These are phyloP conservation scores for Mimas tiliae DNA, from an alignment of 2,888 invertebrate genomes.

Conservation along the genomic window DNA sequence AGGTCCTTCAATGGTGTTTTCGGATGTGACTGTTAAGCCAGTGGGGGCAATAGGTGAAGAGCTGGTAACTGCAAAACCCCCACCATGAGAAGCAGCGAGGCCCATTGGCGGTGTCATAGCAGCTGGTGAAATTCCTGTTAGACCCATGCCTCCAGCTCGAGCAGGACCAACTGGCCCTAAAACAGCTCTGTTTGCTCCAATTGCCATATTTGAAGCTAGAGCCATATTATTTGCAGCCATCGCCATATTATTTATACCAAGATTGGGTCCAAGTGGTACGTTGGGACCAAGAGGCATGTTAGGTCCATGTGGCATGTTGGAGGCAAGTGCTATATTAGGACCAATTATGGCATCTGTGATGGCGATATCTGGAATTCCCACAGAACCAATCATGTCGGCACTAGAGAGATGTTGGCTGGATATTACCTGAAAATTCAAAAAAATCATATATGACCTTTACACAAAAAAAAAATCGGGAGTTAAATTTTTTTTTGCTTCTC, in stretches of 20 bases:
- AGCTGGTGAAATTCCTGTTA: slow-evolving; percentile 16
- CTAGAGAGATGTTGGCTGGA: slow-evolving; percentile 15
- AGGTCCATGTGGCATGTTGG: slow-evolving; percentile 13
- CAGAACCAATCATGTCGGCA: background rate
- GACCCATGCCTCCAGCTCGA: background rate
- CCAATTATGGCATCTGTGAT: slow-evolving; percentile 20
- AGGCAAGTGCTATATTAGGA: background rate
- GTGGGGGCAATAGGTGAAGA: slow-evolving; percentile 28
- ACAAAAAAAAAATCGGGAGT: too few species aligned
- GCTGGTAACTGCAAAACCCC: slow-evolving; percentile 27
- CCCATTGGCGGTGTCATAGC: slow-evolving; percentile 26
- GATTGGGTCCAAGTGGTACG: slow-evolving; percentile 17
- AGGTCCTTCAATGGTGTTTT: slow-evolving; percentile 34
- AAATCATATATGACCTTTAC: too few species aligned
- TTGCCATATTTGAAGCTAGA: slow-evolving; percentile 17
- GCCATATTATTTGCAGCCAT: slow-evolving; percentile 17
- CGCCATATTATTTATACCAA: slow-evolving; percentile 15
- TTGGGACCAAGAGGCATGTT: slow-evolving; percentile 19
- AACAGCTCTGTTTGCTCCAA: background rate
- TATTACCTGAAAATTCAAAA: slow-evolving; percentile 19
- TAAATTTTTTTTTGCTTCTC: too few species aligned
- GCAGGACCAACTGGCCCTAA: slow-evolving; percentile 9
- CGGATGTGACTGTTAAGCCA: slow-evolving; percentile 25
- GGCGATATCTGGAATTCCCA: slow-evolving; percentile 7
- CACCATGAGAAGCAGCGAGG: slow-evolving; percentile 26